A percentile compares a stretch with the other conserved stretches of the same genome.
These are phyloP conservation scores for Acipenser ruthenus DNA, from an alignment of 2,797 vertebrate species.

Conservation along the genomic window DNA sequence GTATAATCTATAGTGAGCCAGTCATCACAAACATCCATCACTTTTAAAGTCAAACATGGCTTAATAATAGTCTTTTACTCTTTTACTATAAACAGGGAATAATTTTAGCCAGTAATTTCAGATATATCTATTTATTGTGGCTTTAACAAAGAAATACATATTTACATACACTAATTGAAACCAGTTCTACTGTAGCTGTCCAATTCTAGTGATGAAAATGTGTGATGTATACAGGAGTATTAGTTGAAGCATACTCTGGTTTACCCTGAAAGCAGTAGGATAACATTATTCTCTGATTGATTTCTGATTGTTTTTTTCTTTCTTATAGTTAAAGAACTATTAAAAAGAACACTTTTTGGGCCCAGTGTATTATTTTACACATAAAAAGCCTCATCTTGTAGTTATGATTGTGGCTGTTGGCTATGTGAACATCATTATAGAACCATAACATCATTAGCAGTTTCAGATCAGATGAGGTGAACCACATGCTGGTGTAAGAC, in stretches of 20 bases:
- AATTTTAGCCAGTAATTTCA: no score
- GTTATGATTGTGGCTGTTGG: neutral
- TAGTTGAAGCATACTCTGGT: constrained; percentile 8
- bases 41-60: no score
- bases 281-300: constrained; percentile 15
- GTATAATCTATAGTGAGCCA: no score
- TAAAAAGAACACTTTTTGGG: neutral
- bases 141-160: no score
- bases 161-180: no score
- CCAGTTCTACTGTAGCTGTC: no score
- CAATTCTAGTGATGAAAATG: no score
- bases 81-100: no score
- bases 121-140: no score
- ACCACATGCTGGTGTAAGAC: constrained; percentile 1
- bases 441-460: constrained; percentile 5
- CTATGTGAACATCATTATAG: neutral
- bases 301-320: neutral
- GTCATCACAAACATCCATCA: neutral
- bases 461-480: constrained; percentile 6
- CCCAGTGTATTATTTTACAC: no score
- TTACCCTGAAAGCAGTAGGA: constrained; percentile 5
- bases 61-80: no score
- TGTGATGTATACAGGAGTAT: neutral
- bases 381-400: neutral
- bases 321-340: no score